phyloP scores from a whole-genome alignment of 2,888 invertebrate species.

The Tortricodes alternella region DNA sequence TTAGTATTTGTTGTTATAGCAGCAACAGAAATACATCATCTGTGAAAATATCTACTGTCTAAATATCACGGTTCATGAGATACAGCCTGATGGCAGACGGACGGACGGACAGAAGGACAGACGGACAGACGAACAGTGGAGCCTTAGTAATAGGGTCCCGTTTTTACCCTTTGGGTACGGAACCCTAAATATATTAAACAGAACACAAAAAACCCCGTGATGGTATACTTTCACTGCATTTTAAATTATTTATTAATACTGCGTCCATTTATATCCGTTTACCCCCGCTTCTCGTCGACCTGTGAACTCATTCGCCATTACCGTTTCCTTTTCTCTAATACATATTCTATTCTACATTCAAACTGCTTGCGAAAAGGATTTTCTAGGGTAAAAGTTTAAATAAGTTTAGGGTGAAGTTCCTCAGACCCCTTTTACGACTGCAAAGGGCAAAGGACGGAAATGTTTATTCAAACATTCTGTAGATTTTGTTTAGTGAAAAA shows the following conservation, averaged over 20 bases:
- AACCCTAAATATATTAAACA: too few relatives aligned
- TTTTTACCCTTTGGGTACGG: too few relatives aligned
- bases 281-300: conserved; percentile 50
- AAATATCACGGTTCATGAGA: too few relatives aligned
- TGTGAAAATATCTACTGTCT: too few relatives aligned
- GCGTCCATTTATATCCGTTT: conserved; percentile 37
- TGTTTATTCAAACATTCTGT: conserved; percentile 81
- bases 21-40: too few relatives aligned
- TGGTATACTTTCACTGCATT: neutral
- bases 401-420: conserved; percentile 77
- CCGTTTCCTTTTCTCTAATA: conserved; percentile 64
- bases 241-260: conserved; percentile 23
- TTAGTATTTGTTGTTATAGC: too few relatives aligned
- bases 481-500: conserved; percentile 66
- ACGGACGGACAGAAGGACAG: too few relatives aligned
- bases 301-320: conserved; percentile 53
- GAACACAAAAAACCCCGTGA: neutral
- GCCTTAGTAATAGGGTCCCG: too few relatives aligned
- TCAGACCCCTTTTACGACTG: conserved; percentile 78
- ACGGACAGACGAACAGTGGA: too few relatives aligned
- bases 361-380: conserved; percentile 78
- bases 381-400: conserved; percentile 80
- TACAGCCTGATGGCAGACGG: too few relatives aligned
- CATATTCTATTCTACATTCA: conserved; percentile 77
- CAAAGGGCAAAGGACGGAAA: conserved; percentile 78